A percentile compares a stretch with the other conserved stretches of the same genome.
These are phyloP conservation scores for Plemyria rubiginata DNA, from an alignment of 2,888 invertebrate genomes.

Conservation along the genomic window DNA sequence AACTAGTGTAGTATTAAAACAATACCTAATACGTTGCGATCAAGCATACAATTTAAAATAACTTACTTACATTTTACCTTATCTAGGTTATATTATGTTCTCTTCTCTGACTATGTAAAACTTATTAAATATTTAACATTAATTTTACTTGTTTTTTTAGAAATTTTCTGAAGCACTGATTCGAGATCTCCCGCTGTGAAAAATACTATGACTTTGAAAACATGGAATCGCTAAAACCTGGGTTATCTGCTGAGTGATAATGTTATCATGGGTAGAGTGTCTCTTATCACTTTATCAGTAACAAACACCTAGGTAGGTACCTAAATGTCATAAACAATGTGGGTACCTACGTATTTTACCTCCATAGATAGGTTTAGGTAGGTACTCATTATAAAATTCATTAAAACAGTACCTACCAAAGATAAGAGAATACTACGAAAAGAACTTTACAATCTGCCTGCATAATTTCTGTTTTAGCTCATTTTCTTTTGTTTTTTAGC, in stretches of 20 bases:
- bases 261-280: constrained; percentile 23
- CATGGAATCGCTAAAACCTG: constrained; percentile 12
- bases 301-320: constrained; percentile 5
- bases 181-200: constrained; percentile 20
- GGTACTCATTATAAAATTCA: not conserved
- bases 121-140: not conserved
- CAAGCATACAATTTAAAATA: not conserved
- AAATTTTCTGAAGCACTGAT: not conserved
- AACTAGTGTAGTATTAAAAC: not conserved
- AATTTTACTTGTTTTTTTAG: not conserved
- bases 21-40: too few species aligned
- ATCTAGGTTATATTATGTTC: not conserved
- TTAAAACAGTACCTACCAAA: too few species aligned
- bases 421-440: too few species aligned
- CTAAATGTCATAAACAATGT: constrained; percentile 14
- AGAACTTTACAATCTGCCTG: too few species aligned
- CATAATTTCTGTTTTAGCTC: too few species aligned
- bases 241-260: constrained; percentile 23
- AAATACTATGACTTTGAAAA: constrained; percentile 27
- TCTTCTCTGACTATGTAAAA: constrained; percentile 6
- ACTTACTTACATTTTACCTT: not conserved
- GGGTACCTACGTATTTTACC: not conserved
- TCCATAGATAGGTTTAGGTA: not conserved
- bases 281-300: constrained; percentile 16
- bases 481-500: too few species aligned